Base-by-base conservation (phyloP, 2,888 invertebrate species). In the Mongoloraphidia duomilia region DNA sequence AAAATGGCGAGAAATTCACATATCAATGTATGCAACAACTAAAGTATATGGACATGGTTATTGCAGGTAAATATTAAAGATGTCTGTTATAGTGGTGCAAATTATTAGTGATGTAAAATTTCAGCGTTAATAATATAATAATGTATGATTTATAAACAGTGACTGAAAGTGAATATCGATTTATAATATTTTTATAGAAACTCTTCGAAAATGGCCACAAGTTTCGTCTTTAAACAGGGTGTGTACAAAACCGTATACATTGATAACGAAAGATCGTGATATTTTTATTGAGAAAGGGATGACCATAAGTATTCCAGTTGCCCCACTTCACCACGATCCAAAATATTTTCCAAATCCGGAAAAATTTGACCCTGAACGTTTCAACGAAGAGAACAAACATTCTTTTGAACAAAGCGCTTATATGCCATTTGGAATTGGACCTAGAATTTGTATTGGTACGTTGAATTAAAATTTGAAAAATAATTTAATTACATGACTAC, bases 41-140 rank as follows among this genome's bases (percentile, higher is more conserved):
- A 72, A 64, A 65, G 11, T 77, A 76, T 48, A 59, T 77, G 64
- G 76, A 77, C 46, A 74, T 74, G 74, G 72, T 76, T 1, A 59
- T 76, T 0, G 73, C 73, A 54, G 71, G 70, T 71, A 56, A 26
- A 26, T 26, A 26, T n/a, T n/a, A n/a, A n/a, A n/a, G n/a, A n/a
- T n/a, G n/a, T n/a, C n/a, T n/a, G n/a, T n/a, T n/a, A n/a, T n/a
- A n/a, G n/a, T n/a, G n/a, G n/a, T n/a, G n/a, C n/a, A n/a, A n/a
- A n/a, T n/a, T n/a, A n/a, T n/a, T n/a, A n/a, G n/a, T n/a, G n/a
- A n/a, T n/a, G n/a, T n/a, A n/a, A n/a, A n/a, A n/a, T n/a, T n/a
- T n/a, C n/a, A n/a, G n/a, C n/a, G n/a, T n/a, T n/a, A n/a, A n/a
- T n/a, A n/a, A n/a, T n/a, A n/a, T n/a, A n/a, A n/a, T n/a, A n/a